phyloP scores from a whole-genome alignment of 2,113 vertebrate genomes.

The Heterochromis multidens region DNA sequence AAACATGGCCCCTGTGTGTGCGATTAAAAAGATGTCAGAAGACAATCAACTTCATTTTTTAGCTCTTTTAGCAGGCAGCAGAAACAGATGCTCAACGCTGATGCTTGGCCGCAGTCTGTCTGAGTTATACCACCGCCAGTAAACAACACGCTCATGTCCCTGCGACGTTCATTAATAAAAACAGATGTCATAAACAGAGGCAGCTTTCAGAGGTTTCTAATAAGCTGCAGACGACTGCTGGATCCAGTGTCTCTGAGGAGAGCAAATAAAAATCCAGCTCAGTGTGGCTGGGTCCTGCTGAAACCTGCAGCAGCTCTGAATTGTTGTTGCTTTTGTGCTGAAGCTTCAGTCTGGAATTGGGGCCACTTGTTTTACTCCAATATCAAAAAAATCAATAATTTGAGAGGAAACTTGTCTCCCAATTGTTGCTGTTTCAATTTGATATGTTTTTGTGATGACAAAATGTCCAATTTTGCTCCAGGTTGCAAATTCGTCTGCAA shows the following conservation, averaged over 20 bases:
- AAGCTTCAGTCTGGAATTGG: too few relatives aligned
- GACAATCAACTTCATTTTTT: not conserved
- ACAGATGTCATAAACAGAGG: conserved; percentile 44
- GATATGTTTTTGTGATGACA: not conserved
- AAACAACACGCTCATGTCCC: conserved; percentile 34
- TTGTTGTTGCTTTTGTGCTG: not conserved
- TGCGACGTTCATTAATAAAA: conserved; percentile 19
- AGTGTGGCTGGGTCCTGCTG: not conserved
- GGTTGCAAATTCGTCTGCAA: not conserved
- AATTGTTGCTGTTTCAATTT: not conserved
- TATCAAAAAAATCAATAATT: too few relatives aligned
- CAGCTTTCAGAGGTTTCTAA: conserved; percentile 12
- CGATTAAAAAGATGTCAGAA: conserved; percentile 64
- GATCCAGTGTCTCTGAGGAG: not conserved
- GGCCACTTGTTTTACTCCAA: too few relatives aligned
- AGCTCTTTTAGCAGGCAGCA: not conserved
- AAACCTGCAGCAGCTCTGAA: not conserved
- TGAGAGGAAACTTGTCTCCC: too few relatives aligned
- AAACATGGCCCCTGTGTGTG: conserved; percentile 29
- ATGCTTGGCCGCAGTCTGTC: not conserved
- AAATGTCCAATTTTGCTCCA: not conserved
- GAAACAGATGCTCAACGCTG: conserved; percentile 20
- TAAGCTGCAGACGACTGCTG: not conserved
- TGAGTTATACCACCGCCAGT: not conserved
- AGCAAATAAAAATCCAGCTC: not conserved